Evolutionary conservation across 2,113 vertebrate genomes (phyloP).

Genomic region (Rynchops niger): DNA sequence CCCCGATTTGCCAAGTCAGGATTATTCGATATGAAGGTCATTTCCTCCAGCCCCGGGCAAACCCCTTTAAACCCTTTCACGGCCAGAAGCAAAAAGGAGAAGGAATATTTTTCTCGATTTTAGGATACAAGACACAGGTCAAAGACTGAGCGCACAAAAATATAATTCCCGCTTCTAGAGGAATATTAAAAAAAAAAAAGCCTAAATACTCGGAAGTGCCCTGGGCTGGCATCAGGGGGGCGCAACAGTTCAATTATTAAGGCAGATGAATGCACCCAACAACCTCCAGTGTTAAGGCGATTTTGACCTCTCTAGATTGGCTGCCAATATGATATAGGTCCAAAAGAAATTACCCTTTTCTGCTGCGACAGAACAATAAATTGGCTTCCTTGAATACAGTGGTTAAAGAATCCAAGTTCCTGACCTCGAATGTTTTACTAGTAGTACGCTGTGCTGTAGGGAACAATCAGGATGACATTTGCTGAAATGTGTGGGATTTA

Average conservation of each 20-base stretch:
- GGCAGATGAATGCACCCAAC: conserved; percentile 26
- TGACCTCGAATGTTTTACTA: conserved; percentile 79
- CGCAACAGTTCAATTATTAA: neutral
- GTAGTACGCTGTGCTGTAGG: conserved; percentile 74
- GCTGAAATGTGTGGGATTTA: conserved; percentile 80
- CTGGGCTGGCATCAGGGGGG: neutral
- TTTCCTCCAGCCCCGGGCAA: conserved; percentile 44
- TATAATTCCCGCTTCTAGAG: neutral
- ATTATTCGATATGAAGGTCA: conserved; percentile 48
- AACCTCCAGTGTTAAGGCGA: neutral
- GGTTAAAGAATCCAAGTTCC: conserved; percentile 79
- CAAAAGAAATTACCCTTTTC: conserved; percentile 69
- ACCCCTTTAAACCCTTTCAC: conserved; percentile 27
- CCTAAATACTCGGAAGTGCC: neutral
- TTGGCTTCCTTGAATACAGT: conserved; percentile 70
- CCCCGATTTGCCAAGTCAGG: neutral
- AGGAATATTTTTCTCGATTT: neutral
- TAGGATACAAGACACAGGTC: neutral
- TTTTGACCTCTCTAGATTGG: conserved; percentile 51
- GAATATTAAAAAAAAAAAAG: neutral
- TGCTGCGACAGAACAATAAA: conserved; percentile 76
- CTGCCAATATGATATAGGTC: conserved; percentile 76
- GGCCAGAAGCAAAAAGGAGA: conserved; percentile 3
- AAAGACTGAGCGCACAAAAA: neutral
- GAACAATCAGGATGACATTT: conserved; percentile 79